Conservation (phyloP, 2,888 invertebrate species). For the Pasiphila rectangulata region DNA sequence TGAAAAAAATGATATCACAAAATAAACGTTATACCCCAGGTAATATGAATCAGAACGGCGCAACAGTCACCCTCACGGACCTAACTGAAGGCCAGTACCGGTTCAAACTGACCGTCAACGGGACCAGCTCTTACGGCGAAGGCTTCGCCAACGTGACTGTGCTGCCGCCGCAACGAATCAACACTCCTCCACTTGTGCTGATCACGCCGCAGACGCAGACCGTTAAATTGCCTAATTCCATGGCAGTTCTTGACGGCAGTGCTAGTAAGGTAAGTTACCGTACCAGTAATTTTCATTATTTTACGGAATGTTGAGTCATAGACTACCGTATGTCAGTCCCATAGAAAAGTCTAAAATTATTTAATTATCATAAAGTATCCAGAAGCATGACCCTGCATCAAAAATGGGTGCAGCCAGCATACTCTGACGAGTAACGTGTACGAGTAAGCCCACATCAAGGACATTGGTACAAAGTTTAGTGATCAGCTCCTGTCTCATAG, state of each 20-base stretch:
- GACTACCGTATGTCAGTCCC: too few relatives aligned
- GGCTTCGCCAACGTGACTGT: conserved; percentile 95
- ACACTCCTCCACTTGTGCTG: conserved; percentile 90
- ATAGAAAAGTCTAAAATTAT: too few relatives aligned
- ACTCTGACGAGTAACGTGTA: too few relatives aligned
- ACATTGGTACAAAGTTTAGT: too few relatives aligned
- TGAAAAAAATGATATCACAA: background rate
- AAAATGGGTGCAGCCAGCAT: too few relatives aligned
- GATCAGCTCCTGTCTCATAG: too few relatives aligned
- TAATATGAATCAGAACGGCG: conserved; percentile 91
- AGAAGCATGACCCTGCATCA: too few relatives aligned
- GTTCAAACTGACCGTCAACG: conserved; percentile 92
- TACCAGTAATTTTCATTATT: conserved; percentile 13
- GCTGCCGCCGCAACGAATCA: conserved; percentile 89
- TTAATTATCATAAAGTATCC: background rate
- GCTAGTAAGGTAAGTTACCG: conserved; percentile 84
- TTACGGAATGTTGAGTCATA: background rate
- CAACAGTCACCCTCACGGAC: conserved; percentile 90
- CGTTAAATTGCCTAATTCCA: conserved; percentile 93
- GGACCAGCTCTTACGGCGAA: conserved; percentile 87
- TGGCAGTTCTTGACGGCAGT: conserved; percentile 94
- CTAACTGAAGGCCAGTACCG: conserved; percentile 93
- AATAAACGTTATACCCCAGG: conserved; percentile 61
- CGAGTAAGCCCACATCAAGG: too few relatives aligned
- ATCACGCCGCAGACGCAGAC: conserved; percentile 92